A percentile compares a stretch with the other conserved stretches of the same genome.
Conservation (phyloP, 2,888 invertebrate genomes). For the Cylloceria caligata region DNA sequence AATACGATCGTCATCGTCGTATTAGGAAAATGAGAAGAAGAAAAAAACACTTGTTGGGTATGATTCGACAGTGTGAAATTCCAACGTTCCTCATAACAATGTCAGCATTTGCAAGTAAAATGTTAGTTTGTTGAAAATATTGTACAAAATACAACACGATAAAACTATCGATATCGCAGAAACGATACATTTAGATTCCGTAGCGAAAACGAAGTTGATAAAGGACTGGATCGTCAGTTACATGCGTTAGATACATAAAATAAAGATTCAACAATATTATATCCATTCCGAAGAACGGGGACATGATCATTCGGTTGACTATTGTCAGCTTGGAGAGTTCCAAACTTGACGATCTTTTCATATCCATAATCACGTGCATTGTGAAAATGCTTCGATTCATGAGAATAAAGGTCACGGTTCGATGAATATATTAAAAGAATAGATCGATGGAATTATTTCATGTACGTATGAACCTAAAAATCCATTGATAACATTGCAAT, state of each 20-base stretch:
- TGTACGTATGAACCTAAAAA: conserved; percentile 81
- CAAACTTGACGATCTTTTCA: conserved; percentile 52
- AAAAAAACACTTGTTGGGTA: conserved; percentile 78
- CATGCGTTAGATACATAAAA: conserved; percentile 45
- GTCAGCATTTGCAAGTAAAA: no score
- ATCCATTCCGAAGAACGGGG: conserved; percentile 45
- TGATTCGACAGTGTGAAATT: no score
- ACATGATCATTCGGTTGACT: conserved; percentile 67
- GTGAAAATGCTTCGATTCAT: conserved; percentile 34
- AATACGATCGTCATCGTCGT: conserved; percentile 78
- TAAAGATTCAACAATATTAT: conserved; percentile 24
- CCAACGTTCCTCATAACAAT: no score
- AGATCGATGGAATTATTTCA: conserved; percentile 3
- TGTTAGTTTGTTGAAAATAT: conserved; percentile 74
- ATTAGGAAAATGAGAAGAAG: conserved; percentile 79
- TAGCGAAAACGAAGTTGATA: conserved; percentile 64
- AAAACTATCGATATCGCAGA: conserved; percentile 27
- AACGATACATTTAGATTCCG: conserved; percentile 45
- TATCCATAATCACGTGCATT: conserved; percentile 33
- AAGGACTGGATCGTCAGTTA: conserved; percentile 66
- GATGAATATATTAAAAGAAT: not conserved
- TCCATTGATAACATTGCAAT: conserved; percentile 74
- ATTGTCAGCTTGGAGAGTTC: conserved; percentile 46
- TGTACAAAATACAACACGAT: conserved; percentile 75
- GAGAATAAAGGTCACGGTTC: not conserved